A percentile compares a stretch with the other conserved stretches of the same genome.
phyloP scores from a whole-genome alignment of 2,888 invertebrate species.

The Volucella inanis region DNA sequence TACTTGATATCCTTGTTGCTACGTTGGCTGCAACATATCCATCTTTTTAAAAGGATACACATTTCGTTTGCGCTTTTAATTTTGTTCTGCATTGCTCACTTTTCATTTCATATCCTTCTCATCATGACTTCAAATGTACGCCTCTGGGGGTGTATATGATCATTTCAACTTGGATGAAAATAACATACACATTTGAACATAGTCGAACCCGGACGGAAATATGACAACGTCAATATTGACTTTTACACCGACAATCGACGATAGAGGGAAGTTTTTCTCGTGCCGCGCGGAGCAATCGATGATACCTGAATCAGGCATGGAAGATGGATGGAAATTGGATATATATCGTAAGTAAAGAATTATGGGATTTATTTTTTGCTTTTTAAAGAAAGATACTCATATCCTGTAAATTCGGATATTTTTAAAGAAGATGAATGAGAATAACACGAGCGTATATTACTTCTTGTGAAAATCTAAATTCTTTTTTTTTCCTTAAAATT shows the following conservation, averaged over 20 bases:
- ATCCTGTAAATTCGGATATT: not conserved
- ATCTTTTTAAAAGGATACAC: conserved; percentile 42
- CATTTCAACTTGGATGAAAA: conserved; percentile 35
- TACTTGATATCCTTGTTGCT: conserved; percentile 48
- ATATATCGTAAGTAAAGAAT: conserved; percentile 90
- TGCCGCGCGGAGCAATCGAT: conserved; percentile 91
- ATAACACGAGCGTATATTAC: not conserved
- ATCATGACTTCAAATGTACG: conserved; percentile 45
- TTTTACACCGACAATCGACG: conserved; percentile 90
- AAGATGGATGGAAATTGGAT: conserved; percentile 91
- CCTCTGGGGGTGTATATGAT: conserved; percentile 54
- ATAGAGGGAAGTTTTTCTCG: conserved; percentile 89
- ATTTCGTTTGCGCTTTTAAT: conserved; percentile 64
- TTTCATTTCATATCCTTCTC: conserved; percentile 64
- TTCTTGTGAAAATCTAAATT: conserved; percentile 22
- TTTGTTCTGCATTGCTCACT: conserved; percentile 58
- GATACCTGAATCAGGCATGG: conserved; percentile 89
- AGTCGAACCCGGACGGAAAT: conserved; percentile 86
- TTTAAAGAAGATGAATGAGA: too few species aligned
- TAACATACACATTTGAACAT: conserved; percentile 16
- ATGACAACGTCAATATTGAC: conserved; percentile 90
- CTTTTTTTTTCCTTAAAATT: conserved; percentile 24
- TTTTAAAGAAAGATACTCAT: conserved; percentile 2
- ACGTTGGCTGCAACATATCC: conserved; percentile 43
- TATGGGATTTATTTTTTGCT: conserved; percentile 7